Evolutionary conservation across 2,797 vertebrate genomes (phyloP).

Genomic region (Brachyalestes nurse): DNA sequence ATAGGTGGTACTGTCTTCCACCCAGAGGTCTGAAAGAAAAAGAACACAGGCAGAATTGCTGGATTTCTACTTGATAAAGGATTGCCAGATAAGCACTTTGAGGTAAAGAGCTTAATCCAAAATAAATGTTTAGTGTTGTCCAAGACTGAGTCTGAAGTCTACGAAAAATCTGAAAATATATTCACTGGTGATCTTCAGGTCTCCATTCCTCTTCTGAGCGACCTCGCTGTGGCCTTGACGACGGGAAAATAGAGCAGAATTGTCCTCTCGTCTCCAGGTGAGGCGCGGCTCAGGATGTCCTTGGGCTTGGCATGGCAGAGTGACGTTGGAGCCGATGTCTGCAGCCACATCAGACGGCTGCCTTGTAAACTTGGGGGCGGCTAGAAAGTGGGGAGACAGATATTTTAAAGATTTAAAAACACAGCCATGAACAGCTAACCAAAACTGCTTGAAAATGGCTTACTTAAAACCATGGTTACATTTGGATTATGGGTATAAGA

Average conservation of each 20-base stretch:
- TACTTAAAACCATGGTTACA: too few species aligned
- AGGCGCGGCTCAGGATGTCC: slow-evolving; percentile 90
- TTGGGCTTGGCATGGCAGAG: slow-evolving; percentile 81
- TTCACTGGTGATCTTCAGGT: slow-evolving; percentile 87
- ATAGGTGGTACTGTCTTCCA: slow-evolving; percentile 88
- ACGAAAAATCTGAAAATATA: slow-evolving; percentile 35
- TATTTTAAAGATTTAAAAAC: slow-evolving; percentile 14
- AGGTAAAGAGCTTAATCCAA: neutral
- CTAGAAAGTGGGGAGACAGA: slow-evolving; percentile 64
- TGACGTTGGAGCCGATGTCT: slow-evolving; percentile 89
- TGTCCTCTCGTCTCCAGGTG: slow-evolving; percentile 85
- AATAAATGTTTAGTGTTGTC: neutral
- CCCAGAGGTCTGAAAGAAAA: slow-evolving; percentile 84
- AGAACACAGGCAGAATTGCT: neutral
- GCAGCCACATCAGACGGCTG: slow-evolving; percentile 81
- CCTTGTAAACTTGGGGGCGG: slow-evolving; percentile 84
- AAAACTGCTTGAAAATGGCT: too few species aligned
- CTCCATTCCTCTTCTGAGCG: slow-evolving; percentile 79
- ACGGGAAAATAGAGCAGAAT: slow-evolving; percentile 75
- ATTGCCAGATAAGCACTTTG: neutral
- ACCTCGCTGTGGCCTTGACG: slow-evolving; percentile 75
- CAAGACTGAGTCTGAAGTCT: too few species aligned
- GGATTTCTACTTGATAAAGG: neutral
- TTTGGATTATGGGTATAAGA: too few species aligned
- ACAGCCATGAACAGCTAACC: neutral